phyloP scores from a whole-genome alignment of 2,113 vertebrate species.

The Vidua macroura region DNA sequence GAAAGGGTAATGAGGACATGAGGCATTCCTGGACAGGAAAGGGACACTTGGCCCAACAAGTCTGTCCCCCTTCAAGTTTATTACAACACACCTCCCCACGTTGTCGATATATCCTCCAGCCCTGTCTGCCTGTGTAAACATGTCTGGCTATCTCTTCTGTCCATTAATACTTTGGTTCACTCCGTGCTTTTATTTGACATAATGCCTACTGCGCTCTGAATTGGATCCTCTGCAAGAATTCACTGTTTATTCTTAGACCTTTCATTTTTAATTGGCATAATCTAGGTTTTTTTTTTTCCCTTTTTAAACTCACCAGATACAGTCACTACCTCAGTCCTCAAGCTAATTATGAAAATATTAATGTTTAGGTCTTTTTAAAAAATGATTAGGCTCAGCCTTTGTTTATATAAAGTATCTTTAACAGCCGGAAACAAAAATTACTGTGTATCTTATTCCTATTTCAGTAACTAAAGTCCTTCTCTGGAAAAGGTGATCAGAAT shows the following conservation, averaged over 20 bases:
- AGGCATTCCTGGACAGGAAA: slow-evolving; percentile 70
- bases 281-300: neutral
- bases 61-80: slow-evolving; percentile 67
- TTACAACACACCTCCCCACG: slow-evolving; percentile 69
- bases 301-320: neutral
- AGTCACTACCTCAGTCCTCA: neutral
- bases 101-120: slow-evolving; percentile 62
- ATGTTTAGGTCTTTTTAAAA: neutral
- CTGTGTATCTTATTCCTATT: slow-evolving; percentile 28
- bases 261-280: slow-evolving; percentile 29
- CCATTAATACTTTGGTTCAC: slow-evolving; percentile 63
- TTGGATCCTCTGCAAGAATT: neutral
- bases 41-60: slow-evolving; percentile 61
- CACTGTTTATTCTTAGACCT: slow-evolving; percentile 29
- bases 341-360: slow-evolving; percentile 10
- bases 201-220: neutral
- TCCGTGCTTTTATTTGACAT: slow-evolving; percentile 48
- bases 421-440: neutral
- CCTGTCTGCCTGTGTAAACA: slow-evolving; percentile 71
- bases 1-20: slow-evolving; percentile 70
- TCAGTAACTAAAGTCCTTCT: slow-evolving; percentile 2
- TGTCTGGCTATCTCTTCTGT: slow-evolving; percentile 67
- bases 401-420: slow-evolving; percentile 1
- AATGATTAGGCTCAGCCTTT: neutral
- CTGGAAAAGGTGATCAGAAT: slow-evolving; percentile 48